Base-by-base conservation (phyloP, 2,113 vertebrate genomes). In the Lophura nycthemera region DNA sequence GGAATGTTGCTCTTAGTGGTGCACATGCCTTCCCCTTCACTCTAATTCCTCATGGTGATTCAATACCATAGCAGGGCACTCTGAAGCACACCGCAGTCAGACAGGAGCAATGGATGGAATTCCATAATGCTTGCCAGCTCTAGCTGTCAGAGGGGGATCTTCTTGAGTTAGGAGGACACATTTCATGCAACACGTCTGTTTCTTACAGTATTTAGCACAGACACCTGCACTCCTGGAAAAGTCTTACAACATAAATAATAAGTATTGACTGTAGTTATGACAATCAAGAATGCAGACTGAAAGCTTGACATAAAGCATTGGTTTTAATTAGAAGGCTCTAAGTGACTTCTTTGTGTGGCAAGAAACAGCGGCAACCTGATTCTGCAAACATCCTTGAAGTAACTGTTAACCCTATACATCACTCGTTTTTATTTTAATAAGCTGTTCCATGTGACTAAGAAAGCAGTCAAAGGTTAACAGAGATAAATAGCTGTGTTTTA, bases 401-500 rank as follows among this genome's bases (percentile, higher is more conserved):
- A 72, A 83, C 76, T 92, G 76, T 86, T 94, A 52, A 32, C 59
- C 43, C 76, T 78, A 65, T 65, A 82, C 43, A 94, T 88, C 83
- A 90, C 59, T n/a, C 43, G 75, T 90, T 69, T 77, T 67, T 71
- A 48, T 75, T 91, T 90, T 82, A 94, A 93, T 90, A 84, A 69
- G 66, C 70, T 84, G 80, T 90, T 96, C 74, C 92, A 87, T 25
- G 92, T 65, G 94, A 90, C 83, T 90, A 92, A 90, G 77, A 86
- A 89, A 76, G 54, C 64, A 92, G 80, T 43, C 92, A 92, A 93
- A 95, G 90, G 90, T 90, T 95, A 93, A 96, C 90, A 34, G 4
- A 92, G 93, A 96, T 66, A 92, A 94, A 90, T 90, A 82, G 77
- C 66, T 57, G 59, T 12, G 30, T 82, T 92, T 95, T 92, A 76